A percentile compares a stretch with the other conserved stretches of the same genome.
phyloP scores from a whole-genome alignment of 2,888 invertebrate species.

The Rhingia rostrata region DNA sequence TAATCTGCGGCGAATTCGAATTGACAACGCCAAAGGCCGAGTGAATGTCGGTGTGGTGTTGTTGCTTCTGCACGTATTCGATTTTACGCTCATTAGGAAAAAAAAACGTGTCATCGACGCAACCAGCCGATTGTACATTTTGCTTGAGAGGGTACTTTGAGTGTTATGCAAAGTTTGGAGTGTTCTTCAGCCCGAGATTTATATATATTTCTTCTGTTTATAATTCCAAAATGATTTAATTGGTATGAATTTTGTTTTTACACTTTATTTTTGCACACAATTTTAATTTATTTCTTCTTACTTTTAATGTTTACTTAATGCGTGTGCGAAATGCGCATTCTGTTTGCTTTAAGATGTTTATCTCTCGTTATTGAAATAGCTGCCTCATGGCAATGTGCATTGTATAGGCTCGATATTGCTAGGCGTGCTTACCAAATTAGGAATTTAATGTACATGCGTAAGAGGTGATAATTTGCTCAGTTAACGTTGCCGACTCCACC shows the following conservation, averaged over 20 bases:
- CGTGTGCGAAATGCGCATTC: not conserved
- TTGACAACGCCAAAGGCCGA: slow-evolving; percentile 6
- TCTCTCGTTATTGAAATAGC: too few species aligned
- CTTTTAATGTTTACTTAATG: not conserved
- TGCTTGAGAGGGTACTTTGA: slow-evolving; percentile 14
- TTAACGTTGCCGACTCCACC: too few species aligned
- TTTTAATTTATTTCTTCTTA: not conserved
- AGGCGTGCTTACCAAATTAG: too few species aligned
- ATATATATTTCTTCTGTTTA: too few species aligned
- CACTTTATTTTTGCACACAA: not conserved
- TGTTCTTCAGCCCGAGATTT: not conserved
- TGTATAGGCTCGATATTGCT: too few species aligned
- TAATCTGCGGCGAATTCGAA: slow-evolving; percentile 55
- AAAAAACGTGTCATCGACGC: slow-evolving; percentile 47
- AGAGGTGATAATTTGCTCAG: too few species aligned
- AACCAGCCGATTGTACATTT: slow-evolving; percentile 13
- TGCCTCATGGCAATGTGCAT: too few species aligned
- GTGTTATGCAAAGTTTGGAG: slow-evolving; percentile 29
- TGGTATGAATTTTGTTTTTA: not conserved
- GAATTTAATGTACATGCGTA: too few species aligned
- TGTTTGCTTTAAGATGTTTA: too few species aligned
- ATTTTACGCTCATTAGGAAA: slow-evolving; percentile 11
- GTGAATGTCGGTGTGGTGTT: slow-evolving; percentile 4
- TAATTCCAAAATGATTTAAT: not conserved
- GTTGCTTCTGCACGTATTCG: not conserved